These are phyloP conservation scores for Stenoptilia bipunctidactyla DNA, from an alignment of 2,888 invertebrate genomes.

Conservation along the genomic window DNA sequence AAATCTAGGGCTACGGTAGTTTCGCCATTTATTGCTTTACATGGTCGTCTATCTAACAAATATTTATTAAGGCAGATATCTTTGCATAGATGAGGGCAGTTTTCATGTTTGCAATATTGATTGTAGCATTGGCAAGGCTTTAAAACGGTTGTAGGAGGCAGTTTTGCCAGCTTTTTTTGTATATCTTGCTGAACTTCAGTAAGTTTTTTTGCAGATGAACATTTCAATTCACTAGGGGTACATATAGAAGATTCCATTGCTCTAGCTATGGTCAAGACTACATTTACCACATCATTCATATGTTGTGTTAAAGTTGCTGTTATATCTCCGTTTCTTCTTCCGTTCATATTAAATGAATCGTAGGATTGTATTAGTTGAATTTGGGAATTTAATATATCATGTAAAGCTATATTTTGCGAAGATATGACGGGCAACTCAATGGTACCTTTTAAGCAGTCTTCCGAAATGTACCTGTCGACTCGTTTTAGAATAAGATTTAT, in stretches of 20 bases:
- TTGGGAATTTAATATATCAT: conserved; percentile 27
- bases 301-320: conserved; percentile 14
- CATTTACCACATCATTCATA: conserved; percentile 25
- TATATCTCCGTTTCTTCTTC: conserved; percentile 6
- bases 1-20: conserved; percentile 28
- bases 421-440: conserved; percentile 19
- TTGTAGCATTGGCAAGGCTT: background rate
- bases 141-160: no score
- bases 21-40: conserved; percentile 27
- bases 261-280: conserved; percentile 29
- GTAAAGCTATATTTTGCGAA: conserved; percentile 25
- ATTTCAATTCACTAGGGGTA: conserved; percentile 8
- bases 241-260: conserved; percentile 33
- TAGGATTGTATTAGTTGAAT: conserved; percentile 26
- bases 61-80: conserved; percentile 35
- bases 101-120: background rate
- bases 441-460: conserved; percentile 24
- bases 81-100: conserved; percentile 32
- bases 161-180: no score
- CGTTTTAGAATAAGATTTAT: conserved; percentile 25
- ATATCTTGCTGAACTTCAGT: no score
- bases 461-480: conserved; percentile 23
- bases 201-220: no score
- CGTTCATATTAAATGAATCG: conserved; percentile 12
- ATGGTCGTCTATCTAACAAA: conserved; percentile 32